phyloP scores from a whole-genome alignment of 2,888 invertebrate species.

The Drosophila siamana region DNA sequence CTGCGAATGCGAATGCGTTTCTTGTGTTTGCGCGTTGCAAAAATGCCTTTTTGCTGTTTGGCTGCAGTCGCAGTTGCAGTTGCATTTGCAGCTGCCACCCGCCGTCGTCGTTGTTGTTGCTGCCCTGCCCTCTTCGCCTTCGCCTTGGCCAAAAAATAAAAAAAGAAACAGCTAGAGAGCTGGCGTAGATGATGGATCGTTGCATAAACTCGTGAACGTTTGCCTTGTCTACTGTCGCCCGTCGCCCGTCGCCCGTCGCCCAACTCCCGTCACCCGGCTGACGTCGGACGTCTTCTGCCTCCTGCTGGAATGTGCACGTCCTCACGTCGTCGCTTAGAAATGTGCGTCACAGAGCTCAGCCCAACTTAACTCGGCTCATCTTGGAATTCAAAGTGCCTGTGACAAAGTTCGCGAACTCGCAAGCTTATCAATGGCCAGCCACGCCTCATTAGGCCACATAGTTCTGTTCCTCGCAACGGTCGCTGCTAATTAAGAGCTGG shows the following conservation, averaged over 20 bases:
- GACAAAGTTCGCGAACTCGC: constrained; percentile 63
- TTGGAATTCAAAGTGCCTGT: constrained; percentile 31
- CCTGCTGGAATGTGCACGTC: constrained; percentile 50
- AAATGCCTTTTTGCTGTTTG: constrained; percentile 65
- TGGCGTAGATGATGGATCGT: constrained; percentile 72
- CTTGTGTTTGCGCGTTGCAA: constrained; percentile 67
- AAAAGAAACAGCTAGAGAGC: too few species aligned
- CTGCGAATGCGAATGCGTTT: constrained; percentile 74
- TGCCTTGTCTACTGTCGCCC: constrained; percentile 25
- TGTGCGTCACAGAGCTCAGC: constrained; percentile 47
- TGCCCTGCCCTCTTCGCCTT: neutral
- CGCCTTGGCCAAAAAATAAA: constrained; percentile 10
- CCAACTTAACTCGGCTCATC: constrained; percentile 23
- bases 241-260: neutral
- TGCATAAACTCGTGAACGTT: constrained; percentile 67
- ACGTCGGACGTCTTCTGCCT: neutral
- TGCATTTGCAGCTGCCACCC: constrained; percentile 66
- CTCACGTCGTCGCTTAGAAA: constrained; percentile 44
- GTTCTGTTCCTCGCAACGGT: constrained; percentile 50
- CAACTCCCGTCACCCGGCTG: neutral
- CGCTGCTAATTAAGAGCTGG: constrained; percentile 62
- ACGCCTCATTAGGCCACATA: constrained; percentile 60
- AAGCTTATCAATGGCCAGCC: constrained; percentile 60
- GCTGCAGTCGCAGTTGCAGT: constrained; percentile 59
- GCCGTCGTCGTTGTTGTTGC: constrained; percentile 27